Evolutionary conservation across 2,797 vertebrate genomes (phyloP), one percentile per base, ranked within the genome.

Genomic region (Cheirogaleus major): DNA sequence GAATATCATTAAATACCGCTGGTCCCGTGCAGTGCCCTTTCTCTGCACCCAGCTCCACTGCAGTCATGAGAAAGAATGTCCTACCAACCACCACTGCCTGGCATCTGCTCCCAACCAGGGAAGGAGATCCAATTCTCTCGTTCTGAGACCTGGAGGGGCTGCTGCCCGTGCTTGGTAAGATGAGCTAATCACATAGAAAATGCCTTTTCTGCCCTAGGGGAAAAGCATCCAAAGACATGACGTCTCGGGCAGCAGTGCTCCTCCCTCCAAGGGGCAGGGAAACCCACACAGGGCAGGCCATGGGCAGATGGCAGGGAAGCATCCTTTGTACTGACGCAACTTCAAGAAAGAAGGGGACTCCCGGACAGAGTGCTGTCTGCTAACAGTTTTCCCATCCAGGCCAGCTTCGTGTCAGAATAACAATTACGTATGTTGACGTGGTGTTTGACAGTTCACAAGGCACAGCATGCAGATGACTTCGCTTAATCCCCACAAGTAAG

Each of bases 401-500:
- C 84, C 59, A 69, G 80, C 43, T 65, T 72, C 50, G 5, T 43
- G 63, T 72, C 63, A 22, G 41, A 48, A 87, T 50, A 38, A 4
- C 43, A 59, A 92, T 55, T 78, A 80, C 69, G 82, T n/a, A 18
- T 0, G 0, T 81, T 81, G 55, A 41, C 38, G 50, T 78, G 85
- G 18, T 80, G 41, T 70, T 73, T 86, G 82, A 95, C 89, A 75
- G 57, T 78, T 89, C 63, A 91, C 75, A 89, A 88, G 63, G 35
- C 48, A 30, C 65, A 83, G 14, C 17, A 14, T 30, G 10, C 57
- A 43, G 13, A 41, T 11, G 11, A 65, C 12, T 72, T 41, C 65
- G 22, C 70, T 65, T 76, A 38, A 65, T 82, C 88, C 73, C 82
- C 48, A 20, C 27, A 35, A 65, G 30, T 20, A 14, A 84, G 52